These are phyloP conservation scores for Gonatopus flavifemur DNA, from an alignment of 1,140 invertebrate species.

Conservation along the genomic window DNA sequence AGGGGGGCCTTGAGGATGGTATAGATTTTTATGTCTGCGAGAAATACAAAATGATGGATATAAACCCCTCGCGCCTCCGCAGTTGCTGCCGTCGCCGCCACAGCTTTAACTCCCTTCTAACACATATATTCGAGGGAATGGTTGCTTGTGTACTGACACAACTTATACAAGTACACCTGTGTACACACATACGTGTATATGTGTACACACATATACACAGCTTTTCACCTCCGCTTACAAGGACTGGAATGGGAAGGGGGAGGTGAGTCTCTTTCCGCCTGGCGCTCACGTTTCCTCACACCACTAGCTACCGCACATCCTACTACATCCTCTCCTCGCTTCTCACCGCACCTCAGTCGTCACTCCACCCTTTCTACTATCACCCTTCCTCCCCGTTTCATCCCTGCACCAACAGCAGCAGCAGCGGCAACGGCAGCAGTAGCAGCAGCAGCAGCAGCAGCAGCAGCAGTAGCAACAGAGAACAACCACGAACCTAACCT, in stretches of 20 bases:
- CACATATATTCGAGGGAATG: constrained; percentile 15
- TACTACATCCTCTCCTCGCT: constrained; percentile 19
- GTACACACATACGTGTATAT: constrained; percentile 20
- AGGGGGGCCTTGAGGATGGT: constrained; percentile 35
- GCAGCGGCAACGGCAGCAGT: no score
- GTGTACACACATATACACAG: constrained; percentile 26
- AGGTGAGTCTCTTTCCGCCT: constrained; percentile 33
- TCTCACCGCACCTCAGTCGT: no score
- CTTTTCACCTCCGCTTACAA: constrained; percentile 31
- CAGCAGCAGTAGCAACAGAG: no score
- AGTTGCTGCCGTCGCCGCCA: constrained; percentile 19
- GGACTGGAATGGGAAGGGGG: constrained; percentile 8
- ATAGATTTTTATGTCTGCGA: constrained; percentile 54
- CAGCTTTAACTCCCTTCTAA: constrained; percentile 4
- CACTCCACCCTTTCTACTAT: background rate
- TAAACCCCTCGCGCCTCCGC: constrained; percentile 48
- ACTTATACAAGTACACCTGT: constrained; percentile 18
- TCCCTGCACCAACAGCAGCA: background rate
- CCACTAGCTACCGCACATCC: constrained; percentile 26
- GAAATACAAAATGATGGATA: constrained; percentile 58
- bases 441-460: no score
- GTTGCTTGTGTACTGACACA: constrained; percentile 22
- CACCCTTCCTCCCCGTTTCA: background rate
- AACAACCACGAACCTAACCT: constrained; percentile 34
- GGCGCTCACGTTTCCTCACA: constrained; percentile 38